These are phyloP conservation scores for Odontamblyopus rebecca DNA, from an alignment of 2,797 vertebrate species.

Conservation along the genomic window DNA sequence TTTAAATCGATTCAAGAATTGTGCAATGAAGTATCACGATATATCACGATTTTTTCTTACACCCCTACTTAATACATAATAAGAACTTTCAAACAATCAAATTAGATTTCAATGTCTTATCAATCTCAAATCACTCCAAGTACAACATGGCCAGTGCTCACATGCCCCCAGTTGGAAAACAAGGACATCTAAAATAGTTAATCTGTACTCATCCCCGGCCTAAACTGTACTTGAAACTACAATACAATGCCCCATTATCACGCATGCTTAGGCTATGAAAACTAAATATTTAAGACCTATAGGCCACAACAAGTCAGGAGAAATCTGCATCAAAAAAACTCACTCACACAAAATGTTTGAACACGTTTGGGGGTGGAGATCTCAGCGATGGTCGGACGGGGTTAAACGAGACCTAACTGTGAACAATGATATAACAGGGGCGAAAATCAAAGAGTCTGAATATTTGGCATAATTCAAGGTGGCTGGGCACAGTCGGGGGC, in stretches of 20 bases:
- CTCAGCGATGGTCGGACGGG: slow-evolving; percentile 68
- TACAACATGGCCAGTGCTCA: too few relatives aligned
- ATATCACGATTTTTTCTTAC: too few relatives aligned
- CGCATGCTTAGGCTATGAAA: not conserved
- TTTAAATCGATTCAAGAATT: too few relatives aligned
- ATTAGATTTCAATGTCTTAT: too few relatives aligned
- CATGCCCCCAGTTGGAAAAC: too few relatives aligned
- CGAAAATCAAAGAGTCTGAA: slow-evolving; percentile 92
- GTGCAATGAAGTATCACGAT: too few relatives aligned
- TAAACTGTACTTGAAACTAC: not conserved
- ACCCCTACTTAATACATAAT: too few relatives aligned
- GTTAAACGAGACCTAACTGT: slow-evolving; percentile 38
- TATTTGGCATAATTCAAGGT: slow-evolving; percentile 97
- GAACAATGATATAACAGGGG: slow-evolving; percentile 52
- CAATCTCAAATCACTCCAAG: too few relatives aligned
- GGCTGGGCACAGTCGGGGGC: slow-evolving; percentile 92
- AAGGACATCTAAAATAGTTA: too few relatives aligned
- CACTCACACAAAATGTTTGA: slow-evolving; percentile 22
- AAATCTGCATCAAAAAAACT: slow-evolving; percentile 23
- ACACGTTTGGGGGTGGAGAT: slow-evolving; percentile 48
- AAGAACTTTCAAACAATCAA: too few relatives aligned
- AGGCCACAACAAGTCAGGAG: not conserved
- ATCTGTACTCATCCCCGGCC: too few relatives aligned
- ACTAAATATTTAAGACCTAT: not conserved
- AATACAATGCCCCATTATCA: not conserved